Percentiles rank a stretch among this genome's conserved stretches.
These are phyloP conservation scores for Momotus momota DNA, from an alignment of 2,797 vertebrate species.

Conservation along the genomic window DNA sequence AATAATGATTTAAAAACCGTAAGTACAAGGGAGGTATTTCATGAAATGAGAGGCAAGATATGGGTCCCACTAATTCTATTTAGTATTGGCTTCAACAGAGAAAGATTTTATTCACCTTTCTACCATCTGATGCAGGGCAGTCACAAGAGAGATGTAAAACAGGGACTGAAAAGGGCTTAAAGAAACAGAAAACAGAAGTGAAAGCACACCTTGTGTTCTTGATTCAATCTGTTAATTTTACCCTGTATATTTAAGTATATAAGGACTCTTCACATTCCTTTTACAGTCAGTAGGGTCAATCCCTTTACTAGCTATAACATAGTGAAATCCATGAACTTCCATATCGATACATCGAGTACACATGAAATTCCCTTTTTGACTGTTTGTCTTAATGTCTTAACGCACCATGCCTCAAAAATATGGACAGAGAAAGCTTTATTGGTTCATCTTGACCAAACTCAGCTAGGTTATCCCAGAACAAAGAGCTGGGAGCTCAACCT, in stretches of 20 bases:
- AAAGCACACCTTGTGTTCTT: background rate
- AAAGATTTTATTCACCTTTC: background rate
- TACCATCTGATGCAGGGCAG: background rate
- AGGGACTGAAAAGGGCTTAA: background rate
- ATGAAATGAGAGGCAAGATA: background rate
- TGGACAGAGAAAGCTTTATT: background rate
- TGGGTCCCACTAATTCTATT: background rate
- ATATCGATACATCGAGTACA: background rate
- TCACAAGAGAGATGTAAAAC: background rate
- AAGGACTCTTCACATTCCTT: background rate
- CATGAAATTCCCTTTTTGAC: background rate
- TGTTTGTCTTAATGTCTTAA: background rate
- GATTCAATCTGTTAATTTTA: background rate
- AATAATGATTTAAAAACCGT: background rate
- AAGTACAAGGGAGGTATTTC: background rate
- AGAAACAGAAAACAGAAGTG: background rate
- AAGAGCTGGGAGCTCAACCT: background rate
- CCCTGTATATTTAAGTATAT: background rate
- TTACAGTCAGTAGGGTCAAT: background rate
- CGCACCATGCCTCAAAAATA: background rate
- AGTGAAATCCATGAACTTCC: background rate
- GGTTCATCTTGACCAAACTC: background rate
- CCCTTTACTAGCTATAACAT: background rate
- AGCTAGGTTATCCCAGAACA: background rate
- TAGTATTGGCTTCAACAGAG: background rate